Conservation (phyloP, 2,888 invertebrate species). For the Digitonthophagus gazella region DNA sequence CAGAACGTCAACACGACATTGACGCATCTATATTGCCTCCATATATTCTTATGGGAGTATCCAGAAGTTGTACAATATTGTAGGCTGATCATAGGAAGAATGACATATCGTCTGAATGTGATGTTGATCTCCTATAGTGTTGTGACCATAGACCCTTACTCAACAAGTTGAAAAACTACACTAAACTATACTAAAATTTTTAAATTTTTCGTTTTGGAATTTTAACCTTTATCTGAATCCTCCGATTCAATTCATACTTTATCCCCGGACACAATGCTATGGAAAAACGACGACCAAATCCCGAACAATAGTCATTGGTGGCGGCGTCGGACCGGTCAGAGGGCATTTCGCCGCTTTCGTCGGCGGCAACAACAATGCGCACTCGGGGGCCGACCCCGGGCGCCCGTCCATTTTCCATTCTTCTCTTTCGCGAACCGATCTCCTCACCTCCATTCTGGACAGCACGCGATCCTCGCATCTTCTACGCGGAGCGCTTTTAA, state of each 20-base stretch:
- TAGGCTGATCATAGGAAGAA: too few relatives aligned
- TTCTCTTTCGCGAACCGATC: neutral
- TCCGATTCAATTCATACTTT: neutral
- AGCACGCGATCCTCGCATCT: neutral
- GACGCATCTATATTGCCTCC: too few relatives aligned
- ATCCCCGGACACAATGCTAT: neutral
- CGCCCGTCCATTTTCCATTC: neutral
- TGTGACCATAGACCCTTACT: too few relatives aligned
- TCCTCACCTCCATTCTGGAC: neutral
- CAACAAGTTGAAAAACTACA: too few relatives aligned
- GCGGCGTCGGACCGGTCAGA: neutral
- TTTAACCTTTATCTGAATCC: too few relatives aligned
- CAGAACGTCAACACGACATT: too few relatives aligned
- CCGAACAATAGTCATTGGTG: neutral
- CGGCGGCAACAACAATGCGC: neutral
- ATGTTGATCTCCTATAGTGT: too few relatives aligned
- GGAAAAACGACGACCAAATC: neutral
- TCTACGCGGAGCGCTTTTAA: neutral
- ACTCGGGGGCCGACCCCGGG: neutral
- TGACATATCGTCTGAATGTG: too few relatives aligned
- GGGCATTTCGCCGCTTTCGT: neutral
- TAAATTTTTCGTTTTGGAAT: neutral
- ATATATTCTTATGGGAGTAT: too few relatives aligned
- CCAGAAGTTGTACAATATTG: too few relatives aligned
- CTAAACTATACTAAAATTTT: too few relatives aligned